Evolutionary conservation across 2,797 vertebrate genomes (phyloP).

Genomic region (Morus bassanus): DNA sequence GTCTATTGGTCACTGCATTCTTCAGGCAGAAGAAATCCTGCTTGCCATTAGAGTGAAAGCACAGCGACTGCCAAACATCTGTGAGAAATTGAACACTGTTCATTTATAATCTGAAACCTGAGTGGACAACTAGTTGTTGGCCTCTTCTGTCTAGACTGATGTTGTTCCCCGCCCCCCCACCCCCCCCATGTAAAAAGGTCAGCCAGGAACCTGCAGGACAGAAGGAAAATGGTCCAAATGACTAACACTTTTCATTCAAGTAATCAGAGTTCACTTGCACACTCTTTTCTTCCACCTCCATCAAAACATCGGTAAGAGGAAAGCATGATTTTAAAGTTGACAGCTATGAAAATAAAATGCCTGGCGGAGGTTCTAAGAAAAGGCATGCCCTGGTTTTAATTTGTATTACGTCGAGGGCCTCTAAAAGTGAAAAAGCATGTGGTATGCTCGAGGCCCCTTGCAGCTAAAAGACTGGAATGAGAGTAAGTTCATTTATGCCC

Average conservation of each 20-base stretch:
- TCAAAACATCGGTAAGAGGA: not conserved
- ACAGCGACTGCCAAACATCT: slow-evolving; percentile 60
- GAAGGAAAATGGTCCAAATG: slow-evolving; percentile 5
- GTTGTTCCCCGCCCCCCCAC: slow-evolving; percentile 3
- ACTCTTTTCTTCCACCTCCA: slow-evolving; percentile 14
- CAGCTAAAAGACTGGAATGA: not conserved
- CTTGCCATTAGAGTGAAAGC: not conserved
- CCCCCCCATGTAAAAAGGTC: not conserved
- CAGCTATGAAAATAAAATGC: slow-evolving; percentile 40
- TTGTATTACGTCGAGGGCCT: not conserved
- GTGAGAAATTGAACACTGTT: slow-evolving; percentile 47
- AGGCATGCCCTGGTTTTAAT: slow-evolving; percentile 51
- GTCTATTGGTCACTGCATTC: slow-evolving; percentile 20
- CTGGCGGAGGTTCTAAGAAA: slow-evolving; percentile 40
- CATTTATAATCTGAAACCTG: slow-evolving; percentile 37
- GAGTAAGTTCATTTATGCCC: not conserved
- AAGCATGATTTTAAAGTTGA: slow-evolving; percentile 12
- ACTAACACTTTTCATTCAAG: not conserved
- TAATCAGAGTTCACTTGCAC: not conserved
- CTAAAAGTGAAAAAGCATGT: slow-evolving; percentile 56
- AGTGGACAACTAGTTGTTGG: slow-evolving; percentile 31
- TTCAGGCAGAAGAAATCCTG: slow-evolving; percentile 35
- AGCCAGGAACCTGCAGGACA: slow-evolving; percentile 40
- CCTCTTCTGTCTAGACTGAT: slow-evolving; percentile 63
- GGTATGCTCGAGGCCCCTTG: not conserved